phyloP scores from a whole-genome alignment of 2,797 vertebrate genomes.

The Adrianichthys oophorus region DNA sequence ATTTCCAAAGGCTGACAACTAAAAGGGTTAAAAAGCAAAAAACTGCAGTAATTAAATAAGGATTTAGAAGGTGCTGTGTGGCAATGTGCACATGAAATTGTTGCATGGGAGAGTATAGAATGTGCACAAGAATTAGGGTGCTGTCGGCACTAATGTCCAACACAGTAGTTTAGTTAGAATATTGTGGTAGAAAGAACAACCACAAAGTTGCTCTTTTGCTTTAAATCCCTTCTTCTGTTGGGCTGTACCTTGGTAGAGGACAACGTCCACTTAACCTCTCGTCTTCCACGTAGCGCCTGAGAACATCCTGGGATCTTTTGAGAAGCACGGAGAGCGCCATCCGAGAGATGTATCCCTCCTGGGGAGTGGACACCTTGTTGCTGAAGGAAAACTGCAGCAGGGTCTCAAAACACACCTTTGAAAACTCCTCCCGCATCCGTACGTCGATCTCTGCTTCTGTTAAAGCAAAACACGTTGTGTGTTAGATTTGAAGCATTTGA shows the following conservation, averaged over 20 bases:
- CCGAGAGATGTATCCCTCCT: constrained; percentile 98
- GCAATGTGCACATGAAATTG: too few relatives aligned
- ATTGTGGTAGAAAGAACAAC: too few relatives aligned
- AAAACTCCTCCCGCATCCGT: constrained; percentile 97
- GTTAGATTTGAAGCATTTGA: constrained; percentile 1
- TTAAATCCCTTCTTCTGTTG: too few relatives aligned
- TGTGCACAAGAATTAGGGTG: too few relatives aligned
- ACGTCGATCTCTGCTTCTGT: constrained; percentile 97
- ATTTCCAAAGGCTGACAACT: too few relatives aligned
- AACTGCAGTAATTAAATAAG: too few relatives aligned
- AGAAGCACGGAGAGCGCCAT: constrained; percentile 97
- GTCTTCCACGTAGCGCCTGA: constrained; percentile 92
- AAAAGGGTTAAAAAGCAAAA: too few relatives aligned
- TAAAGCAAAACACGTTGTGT: constrained; percentile 28
- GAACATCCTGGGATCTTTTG: constrained; percentile 93
- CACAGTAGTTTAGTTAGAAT: too few relatives aligned
- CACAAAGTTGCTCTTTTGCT: not conserved
- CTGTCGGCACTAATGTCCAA: too few relatives aligned
- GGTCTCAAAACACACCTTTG: constrained; percentile 98
- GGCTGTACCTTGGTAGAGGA: constrained; percentile 92
- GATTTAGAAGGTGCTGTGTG: too few relatives aligned
- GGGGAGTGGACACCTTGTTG: constrained; percentile 98
- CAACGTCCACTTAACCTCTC: constrained; percentile 95
- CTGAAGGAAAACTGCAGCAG: constrained; percentile 99
- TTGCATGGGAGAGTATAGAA: too few relatives aligned